These are phyloP conservation scores for Orbicella faveolata DNA, from an alignment of 64 coral and sea anemone genomes.

Conservation along the genomic window DNA sequence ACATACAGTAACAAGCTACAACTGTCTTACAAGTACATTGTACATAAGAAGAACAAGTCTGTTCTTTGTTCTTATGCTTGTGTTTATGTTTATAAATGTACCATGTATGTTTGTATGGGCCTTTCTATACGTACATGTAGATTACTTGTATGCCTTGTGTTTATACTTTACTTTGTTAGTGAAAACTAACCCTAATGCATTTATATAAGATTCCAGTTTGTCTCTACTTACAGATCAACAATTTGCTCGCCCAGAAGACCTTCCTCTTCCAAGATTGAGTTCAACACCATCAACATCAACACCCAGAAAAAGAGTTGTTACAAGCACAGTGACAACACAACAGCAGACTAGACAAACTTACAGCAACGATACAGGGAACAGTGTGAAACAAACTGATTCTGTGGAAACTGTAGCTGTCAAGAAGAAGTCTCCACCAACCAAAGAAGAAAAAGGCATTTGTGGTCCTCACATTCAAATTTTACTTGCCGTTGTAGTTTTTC, in stretches of 20 bases:
- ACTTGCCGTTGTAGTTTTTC: slow-evolving; percentile 22
- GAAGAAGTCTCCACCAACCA: neutral
- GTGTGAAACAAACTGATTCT: neutral
- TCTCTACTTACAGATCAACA: neutral
- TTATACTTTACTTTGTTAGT: neutral
- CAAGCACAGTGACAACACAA: neutral
- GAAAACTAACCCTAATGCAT: neutral
- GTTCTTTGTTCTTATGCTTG: too few species aligned
- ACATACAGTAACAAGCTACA: too few species aligned
- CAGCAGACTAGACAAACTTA: neutral
- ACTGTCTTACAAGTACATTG: too few species aligned
- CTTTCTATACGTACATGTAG: too few species aligned
- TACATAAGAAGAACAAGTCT: too few species aligned
- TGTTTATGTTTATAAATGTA: too few species aligned
- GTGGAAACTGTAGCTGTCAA: neutral
- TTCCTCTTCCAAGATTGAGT: neutral
- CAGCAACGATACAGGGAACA: neutral
- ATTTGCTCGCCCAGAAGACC: neutral
- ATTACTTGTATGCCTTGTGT: too few species aligned
- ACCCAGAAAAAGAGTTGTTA: slow-evolving; percentile 9
- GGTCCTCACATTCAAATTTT: slow-evolving; percentile 30
- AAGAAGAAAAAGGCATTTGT: slow-evolving; percentile 3
- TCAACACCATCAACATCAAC: slow-evolving; percentile 7
- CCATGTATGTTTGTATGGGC: too few species aligned
- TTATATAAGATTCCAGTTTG: neutral